Base-by-base conservation (phyloP, 1,140 invertebrate species). In the Antheraea pernyi region DNA sequence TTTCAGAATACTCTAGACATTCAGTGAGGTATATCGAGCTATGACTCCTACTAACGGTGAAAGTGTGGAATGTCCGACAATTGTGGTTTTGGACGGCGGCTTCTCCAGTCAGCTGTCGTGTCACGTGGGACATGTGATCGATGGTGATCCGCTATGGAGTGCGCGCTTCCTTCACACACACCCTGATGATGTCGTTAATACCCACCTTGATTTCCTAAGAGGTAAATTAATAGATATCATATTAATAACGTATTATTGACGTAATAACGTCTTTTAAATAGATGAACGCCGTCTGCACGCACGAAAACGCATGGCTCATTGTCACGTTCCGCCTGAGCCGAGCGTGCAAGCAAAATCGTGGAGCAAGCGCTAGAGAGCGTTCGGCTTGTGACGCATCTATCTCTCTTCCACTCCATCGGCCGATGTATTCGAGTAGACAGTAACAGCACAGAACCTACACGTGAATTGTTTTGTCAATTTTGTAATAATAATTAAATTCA, bases 81-180 rank as follows among this genome's bases (percentile, higher is more conserved):
- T 96, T 0, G 91, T 94, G 66, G 91, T 97, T 16, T 83, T 97
- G 72, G 97, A 97, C 76, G 97, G 97, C 0, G 96, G 97, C 46
- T 96, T 97, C 85, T 95, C 96, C 0, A 95, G 95, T 13, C 96
- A 97, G 85, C 87, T 97, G 74, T 94, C 94, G 9, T 95, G 94
- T 64, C 95, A 97, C 82, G 94, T 96, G 0, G 93, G 93, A 0
- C 93, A 95, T 73, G 94, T 94, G 53, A 95, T 96, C 59, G 95
- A 96, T 82, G 95, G 95, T 0, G 95, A 96, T 86, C 96, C 97
- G 0, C 85, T 98, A 9, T 98, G 97, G 97, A 97, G 96, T 65
- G 95, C 97, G 0, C 93, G 95, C 69, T 96, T 97, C 78, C 92
- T 98, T 46, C 92, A 93, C 66, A 95, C 94, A 0, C 91, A 97